Evolutionary conservation across 2,888 invertebrate species (phyloP), one percentile per base, ranked within the genome.

Genomic region (Azorinus chamasolen): DNA sequence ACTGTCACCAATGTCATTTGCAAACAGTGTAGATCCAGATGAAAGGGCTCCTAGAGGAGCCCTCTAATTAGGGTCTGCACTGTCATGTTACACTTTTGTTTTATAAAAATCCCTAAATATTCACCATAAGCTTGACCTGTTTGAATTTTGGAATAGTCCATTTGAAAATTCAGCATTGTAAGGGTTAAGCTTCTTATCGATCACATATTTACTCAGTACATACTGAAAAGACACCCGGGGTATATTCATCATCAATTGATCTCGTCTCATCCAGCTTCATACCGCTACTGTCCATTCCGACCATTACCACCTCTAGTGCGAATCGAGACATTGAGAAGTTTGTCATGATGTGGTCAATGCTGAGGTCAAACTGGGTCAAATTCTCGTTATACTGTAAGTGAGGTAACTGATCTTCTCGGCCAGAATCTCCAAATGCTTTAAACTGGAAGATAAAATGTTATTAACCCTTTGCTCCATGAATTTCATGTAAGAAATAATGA

Each of bases 221-320:
- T 88, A 96, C 95, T 93, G 95, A 95, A 89, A 96, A 96, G 55
- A 96, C 95, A 0, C 96, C 96, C 0, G 96, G 96, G n/a, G 96
- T 95, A 83, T 95, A 95, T 88, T 96, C 96, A 88, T 96, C 96
- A 86, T 96, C 96, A 66, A 96, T 89, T 68, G 95, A 95, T 90
- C 94, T 95, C 77, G 94, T 93, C 92, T 95, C 93, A 1, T 91
- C 89, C n/a, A 93, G 91, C 1, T 89, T 87, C 73, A 86, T 86
- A 0, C 83, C 22, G 6, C 77, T 54, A 22, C 54, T 57, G 8
- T 79, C 83, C 0, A 93, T 93, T 80, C 94, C 94, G 41, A 95
- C 93, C 18, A 95, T 85, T 3, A 94, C 87, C 72, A 95, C 85
- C 83, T 95, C 95, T 0, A 95, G 83, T 10, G 95, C 96, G 92